Evolutionary conservation across 2,888 invertebrate species (phyloP), one percentile per base, ranked within the genome.

Genomic region (Branchinecta sandiegonensis): DNA sequence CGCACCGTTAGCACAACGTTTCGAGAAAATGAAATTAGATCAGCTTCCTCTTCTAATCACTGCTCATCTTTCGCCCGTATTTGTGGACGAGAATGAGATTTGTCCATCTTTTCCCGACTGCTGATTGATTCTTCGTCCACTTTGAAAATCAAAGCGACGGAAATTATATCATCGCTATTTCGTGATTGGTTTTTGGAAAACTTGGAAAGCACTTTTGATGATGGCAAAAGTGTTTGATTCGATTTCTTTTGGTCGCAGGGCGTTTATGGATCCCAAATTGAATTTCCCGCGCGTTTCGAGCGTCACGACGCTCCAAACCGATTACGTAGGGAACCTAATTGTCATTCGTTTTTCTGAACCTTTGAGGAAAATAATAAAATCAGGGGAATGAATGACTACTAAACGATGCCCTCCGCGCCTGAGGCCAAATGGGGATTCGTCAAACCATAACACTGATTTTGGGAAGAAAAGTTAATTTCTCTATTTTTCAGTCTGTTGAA

Each of bases 201-300:
- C 56, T 56, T 17, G 56, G 14, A 56, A 56, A 56, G 56, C 56
- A 56, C 56, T 56, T 56, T 56, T 56, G 56, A 56, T 56, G 56
- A 56, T 56, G 56, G 56, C 56, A 56, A 56, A 56, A 56, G 56
- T 56, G 56, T 56, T 56, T 56, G 56, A 56, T 56, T 56, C 17
- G 56, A 56, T 56, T 10, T 56, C 56, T 56, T 56, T 56, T 56
- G 56, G 56, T 56, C 56, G n/a, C 17, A 56, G 56, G 37, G 56
- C 56, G 56, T 56, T 56, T 56, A 56, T 56, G 56, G 56, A 14
- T 10, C 17, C 56, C 56, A 56, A 56, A 56, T 56, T 10, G 56
- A 56, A 56, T 56, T 56, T 56, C 56, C 56, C 17, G n/a, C n/a
- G 56, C 56, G 56, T 56, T 56, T 56, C 56, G n/a, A 56, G 56